A percentile compares a stretch with the other conserved stretches of the same genome.
Conservation (phyloP, 2,888 invertebrate genomes). For the Nomada lathburiana region DNA sequence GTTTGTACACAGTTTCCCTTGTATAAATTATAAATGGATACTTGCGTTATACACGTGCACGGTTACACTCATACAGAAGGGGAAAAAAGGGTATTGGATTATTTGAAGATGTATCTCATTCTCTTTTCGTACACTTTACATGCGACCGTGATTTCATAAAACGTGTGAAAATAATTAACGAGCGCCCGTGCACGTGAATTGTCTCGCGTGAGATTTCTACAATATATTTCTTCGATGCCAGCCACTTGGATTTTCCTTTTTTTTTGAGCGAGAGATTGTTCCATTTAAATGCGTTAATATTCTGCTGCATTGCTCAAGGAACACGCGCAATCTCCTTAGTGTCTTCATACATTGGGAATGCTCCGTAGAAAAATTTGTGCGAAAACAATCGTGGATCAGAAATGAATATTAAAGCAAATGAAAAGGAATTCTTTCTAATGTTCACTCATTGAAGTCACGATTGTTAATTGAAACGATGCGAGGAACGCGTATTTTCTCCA, state of each 20-base stretch:
- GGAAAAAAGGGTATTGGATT: slow-evolving; percentile 34
- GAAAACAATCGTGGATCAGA: slow-evolving; percentile 6
- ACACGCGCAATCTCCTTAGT: slow-evolving; percentile 39
- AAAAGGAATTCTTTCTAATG: slow-evolving; percentile 13
- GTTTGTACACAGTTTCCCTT: slow-evolving; percentile 61
- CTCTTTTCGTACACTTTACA: slow-evolving; percentile 34
- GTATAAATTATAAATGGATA: slow-evolving; percentile 57
- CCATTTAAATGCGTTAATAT: slow-evolving; percentile 41
- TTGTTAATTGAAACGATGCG: neutral
- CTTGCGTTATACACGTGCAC: neutral
- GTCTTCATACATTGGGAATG: slow-evolving; percentile 46
- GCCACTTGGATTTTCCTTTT: neutral
- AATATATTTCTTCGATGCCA: neutral
- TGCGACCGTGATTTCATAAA: slow-evolving; percentile 55
- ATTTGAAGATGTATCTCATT: slow-evolving; percentile 45
- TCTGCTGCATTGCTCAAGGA: slow-evolving; percentile 33
- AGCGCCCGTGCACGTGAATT: slow-evolving; percentile 9
- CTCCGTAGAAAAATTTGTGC: slow-evolving; percentile 17
- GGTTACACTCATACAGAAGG: neutral
- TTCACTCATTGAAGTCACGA: neutral
- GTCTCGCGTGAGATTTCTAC: slow-evolving; percentile 26
- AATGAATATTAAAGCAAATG: slow-evolving; percentile 34
- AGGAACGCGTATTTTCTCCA: too few species aligned
- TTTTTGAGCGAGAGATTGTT: slow-evolving; percentile 8
- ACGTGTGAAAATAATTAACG: slow-evolving; percentile 48